phyloP scores from a whole-genome alignment of 1,140 invertebrate genomes.

The Listronotus bonariensis region DNA sequence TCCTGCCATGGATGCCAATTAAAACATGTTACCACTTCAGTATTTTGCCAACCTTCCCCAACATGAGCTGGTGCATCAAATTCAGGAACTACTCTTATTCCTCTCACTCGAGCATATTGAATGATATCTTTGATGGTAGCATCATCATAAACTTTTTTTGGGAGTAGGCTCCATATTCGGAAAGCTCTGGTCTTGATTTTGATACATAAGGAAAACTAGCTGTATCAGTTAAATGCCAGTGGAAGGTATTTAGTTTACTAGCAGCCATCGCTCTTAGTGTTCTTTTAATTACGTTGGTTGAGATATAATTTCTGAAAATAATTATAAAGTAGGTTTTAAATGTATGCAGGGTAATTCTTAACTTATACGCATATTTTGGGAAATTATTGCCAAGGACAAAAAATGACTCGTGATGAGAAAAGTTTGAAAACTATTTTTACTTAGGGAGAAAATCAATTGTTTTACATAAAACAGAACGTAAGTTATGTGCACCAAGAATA shows the following conservation, averaged over 20 bases:
- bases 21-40: conserved; percentile 74
- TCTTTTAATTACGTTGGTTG: conserved; percentile 67
- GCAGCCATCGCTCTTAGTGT: conserved; percentile 77
- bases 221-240: conserved; percentile 83
- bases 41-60: conserved; percentile 80
- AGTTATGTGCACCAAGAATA: too few relatives aligned
- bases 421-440: too few relatives aligned
- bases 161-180: conserved; percentile 75
- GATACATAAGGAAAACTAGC: conserved; percentile 80
- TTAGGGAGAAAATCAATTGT: too few relatives aligned
- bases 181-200: conserved; percentile 67
- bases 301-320: conserved; percentile 68
- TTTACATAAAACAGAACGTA: too few relatives aligned
- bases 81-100: conserved; percentile 72
- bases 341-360: too few relatives aligned
- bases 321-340: not conserved
- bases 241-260: conserved; percentile 80
- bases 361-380: not conserved
- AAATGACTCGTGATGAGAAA: too few relatives aligned
- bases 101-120: conserved; percentile 67
- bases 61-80: conserved; percentile 82
- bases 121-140: conserved; percentile 69
- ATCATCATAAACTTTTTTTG: conserved; percentile 67
- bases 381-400: not conserved
- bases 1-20: conserved; percentile 73